phyloP scores from a whole-genome alignment of 2,888 invertebrate species.

The Leucophenga maculata region DNA sequence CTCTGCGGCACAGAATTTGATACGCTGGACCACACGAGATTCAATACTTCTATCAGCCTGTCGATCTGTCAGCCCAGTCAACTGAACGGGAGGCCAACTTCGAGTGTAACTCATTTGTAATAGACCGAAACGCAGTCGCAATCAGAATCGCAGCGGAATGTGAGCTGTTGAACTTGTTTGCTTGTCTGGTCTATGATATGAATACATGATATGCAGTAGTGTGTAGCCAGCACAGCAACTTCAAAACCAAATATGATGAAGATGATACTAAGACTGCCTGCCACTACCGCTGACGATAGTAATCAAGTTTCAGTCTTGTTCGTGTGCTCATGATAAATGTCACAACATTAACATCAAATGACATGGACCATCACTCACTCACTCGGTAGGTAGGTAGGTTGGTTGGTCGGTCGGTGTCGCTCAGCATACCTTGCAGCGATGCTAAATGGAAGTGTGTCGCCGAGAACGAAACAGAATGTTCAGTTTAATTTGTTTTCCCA shows the following conservation, averaged over 20 bases:
- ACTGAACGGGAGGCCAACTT: constrained; percentile 27
- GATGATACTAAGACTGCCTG: constrained; percentile 20
- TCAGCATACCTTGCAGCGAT: constrained; percentile 12
- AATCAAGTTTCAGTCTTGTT: constrained; percentile 63
- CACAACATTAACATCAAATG: constrained; percentile 72
- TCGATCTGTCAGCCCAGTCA: neutral
- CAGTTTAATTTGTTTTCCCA: constrained; percentile 37
- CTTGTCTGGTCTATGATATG: neutral
- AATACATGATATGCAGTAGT: constrained; percentile 4
- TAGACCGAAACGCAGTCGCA: constrained; percentile 41
- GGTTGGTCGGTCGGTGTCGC: constrained; percentile 12
- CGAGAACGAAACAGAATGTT: constrained; percentile 42
- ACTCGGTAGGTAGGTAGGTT: constrained; percentile 54
- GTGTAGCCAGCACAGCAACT: constrained; percentile 39
- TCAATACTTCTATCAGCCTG: constrained; percentile 38
- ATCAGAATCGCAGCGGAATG: constrained; percentile 35
- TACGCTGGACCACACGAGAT: constrained; percentile 60
- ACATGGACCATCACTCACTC: constrained; percentile 72
- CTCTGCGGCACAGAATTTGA: constrained; percentile 29
- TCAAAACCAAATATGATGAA: constrained; percentile 57
- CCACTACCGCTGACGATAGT: constrained; percentile 34
- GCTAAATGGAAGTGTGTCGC: constrained; percentile 44
- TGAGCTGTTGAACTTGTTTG: constrained; percentile 30
- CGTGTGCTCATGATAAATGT: constrained; percentile 71
- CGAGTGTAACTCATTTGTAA: constrained; percentile 60